Percentiles rank a stretch among this genome's conserved stretches.
These are phyloP conservation scores for Scaptomyza caliginosa DNA, from an alignment of 2,888 invertebrate species.

Conservation along the genomic window DNA sequence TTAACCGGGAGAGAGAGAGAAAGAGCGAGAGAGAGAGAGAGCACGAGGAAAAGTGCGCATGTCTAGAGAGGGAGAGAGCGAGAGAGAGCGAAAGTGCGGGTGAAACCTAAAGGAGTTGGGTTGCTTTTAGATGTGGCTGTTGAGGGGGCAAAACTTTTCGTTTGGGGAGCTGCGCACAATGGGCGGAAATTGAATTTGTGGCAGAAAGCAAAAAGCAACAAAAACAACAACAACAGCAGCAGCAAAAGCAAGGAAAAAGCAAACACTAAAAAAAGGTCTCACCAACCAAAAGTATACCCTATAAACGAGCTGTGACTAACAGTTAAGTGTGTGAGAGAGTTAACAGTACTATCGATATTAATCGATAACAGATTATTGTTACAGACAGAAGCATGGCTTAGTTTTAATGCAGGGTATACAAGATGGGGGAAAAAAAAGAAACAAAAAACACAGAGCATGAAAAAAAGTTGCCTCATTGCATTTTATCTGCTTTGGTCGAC, in stretches of 20 bases:
- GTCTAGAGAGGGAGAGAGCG: conserved; percentile 1
- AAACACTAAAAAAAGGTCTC: neutral
- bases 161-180: conserved; percentile 71
- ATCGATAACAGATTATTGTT: neutral
- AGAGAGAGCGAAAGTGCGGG: neutral
- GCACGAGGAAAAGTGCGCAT: conserved; percentile 49
- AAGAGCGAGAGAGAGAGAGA: conserved; percentile 1
- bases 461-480: conserved; percentile 65
- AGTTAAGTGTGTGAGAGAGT: too few species aligned
- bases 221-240: too few species aligned
- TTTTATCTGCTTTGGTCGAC: conserved; percentile 61
- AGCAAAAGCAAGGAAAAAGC: neutral
- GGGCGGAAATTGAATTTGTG: conserved; percentile 80
- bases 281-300: neutral
- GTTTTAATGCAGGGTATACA: neutral
- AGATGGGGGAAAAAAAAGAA: neutral
- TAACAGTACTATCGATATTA: neutral
- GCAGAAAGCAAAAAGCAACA: conserved; percentile 49
- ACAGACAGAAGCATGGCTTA: neutral
- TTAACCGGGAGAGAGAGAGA: conserved; percentile 10
- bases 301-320: too few species aligned
- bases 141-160: conserved; percentile 19
- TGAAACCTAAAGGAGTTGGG: neutral
- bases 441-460: conserved; percentile 16
- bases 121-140: neutral